Evolutionary conservation across 2,797 vertebrate genomes (phyloP), one percentile per base, ranked within the genome.

Genomic region (Manis crassicaudata): DNA sequence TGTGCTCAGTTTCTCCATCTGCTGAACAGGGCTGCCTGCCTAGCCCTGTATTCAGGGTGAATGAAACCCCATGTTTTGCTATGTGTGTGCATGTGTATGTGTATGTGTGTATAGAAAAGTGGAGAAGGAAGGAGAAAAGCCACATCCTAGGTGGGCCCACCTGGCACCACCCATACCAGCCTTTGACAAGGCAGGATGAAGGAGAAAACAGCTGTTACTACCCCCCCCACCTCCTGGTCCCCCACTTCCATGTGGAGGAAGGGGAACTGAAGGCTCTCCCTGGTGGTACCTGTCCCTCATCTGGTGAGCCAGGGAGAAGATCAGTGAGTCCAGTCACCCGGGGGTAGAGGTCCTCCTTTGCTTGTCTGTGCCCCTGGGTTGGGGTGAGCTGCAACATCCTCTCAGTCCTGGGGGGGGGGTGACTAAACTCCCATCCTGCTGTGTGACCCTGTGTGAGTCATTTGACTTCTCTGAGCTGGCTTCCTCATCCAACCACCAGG

Each of bases 1-100:
- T 16, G 25, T 16, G 58, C 9, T 88, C 23, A 32, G 40, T 72
- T 88, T 93, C 84, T 32, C 37, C 56, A 9, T 72, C 90, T 76
- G 90, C 46, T 17, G 13, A 54, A 54, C 7, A 18, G n/a, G 37
- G 58, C 68, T 46, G 37, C 62, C 52, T 27, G 4, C 54, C 60
- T 32, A 32, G 50, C 20, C 23, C 6, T 13, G 43, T 79, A 1
- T 46, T 43, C 35, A 83, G 43, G 35, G 7, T 13, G 29, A 17
- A 83, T 35, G 65, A 43, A 43, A 90, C 43, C 50, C 37, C 20
- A 1, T 27, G n/a, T 54, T 25, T 13, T 68, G 17, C 37, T 43
- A n/a, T 13, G 63, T 80, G 37, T 1, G 27, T 4, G 29, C 46
- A 7, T 2, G 0, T 1, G 5, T 8, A 4, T 16, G 37, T 14